Evolutionary conservation across 2,888 invertebrate genomes (phyloP), one percentile per base, ranked within the genome.

Genomic region (Acanthopleura granulata): DNA sequence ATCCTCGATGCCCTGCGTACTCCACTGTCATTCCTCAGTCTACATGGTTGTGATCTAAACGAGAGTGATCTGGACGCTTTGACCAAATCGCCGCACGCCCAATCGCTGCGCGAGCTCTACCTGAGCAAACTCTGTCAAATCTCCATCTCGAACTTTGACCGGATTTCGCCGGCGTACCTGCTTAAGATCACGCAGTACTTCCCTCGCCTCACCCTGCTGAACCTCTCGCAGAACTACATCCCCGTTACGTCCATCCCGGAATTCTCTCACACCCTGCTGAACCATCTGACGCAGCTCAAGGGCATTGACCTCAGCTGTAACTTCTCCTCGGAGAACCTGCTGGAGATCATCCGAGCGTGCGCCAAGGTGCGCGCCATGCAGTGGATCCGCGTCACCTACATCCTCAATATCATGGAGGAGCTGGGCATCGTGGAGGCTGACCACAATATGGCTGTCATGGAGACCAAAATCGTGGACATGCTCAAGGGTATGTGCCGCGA

Each of bases 31-130:
- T 87, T 77, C 72, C 80, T 87, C 27, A 82, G 81, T 74, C 74
- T 87, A 18, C 77, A 82, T 15, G 84, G 85, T 18, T 86, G 86
- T 83, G 87, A 87, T 76, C 76, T 87, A 1, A 80, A 83, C 62
- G 83, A 86, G 76, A 57, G 72, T 12, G 87, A 87, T 74, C 78
- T 87, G 51, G 74, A 76, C 11, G 76, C 78, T 57, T 75, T 87
- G 22, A 78, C 80, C 0, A 72, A 77, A 15, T 86, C 85, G 12
- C 79, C 80, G 73, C 87, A 87, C 75, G 83, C 84, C 0, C 29
- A 73, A 12, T 78, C 81, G 16, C 69, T 87, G 49, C 71, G 81
- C 49, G 85, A 86, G 74, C 78, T 87, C n/a, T 84, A 87, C 74
- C 22, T 86, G 29, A 85, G 85, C 62, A 83, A 83, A 76, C 76